Evolutionary conservation across 2,113 vertebrate genomes (phyloP).

Genomic region (Fulmarus glacialis): DNA sequence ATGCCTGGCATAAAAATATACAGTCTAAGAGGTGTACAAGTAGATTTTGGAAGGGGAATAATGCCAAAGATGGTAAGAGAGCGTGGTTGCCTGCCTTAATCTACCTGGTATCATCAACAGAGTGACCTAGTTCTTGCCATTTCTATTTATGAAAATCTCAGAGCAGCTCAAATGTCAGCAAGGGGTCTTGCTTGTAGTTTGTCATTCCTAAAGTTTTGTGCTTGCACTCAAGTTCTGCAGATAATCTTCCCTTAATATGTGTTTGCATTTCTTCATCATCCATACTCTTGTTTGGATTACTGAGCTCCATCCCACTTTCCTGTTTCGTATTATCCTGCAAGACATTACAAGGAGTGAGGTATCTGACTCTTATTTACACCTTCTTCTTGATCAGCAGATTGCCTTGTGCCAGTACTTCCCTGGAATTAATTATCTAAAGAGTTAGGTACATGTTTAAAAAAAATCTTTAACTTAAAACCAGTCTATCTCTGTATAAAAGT

Average conservation of each 20-base stretch:
- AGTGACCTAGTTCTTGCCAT: background rate
- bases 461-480: background rate
- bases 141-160: background rate
- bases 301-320: background rate
- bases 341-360: background rate
- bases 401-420: background rate
- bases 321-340: background rate
- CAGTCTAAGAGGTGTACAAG: background rate
- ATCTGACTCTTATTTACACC: background rate
- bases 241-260: background rate
- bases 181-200: background rate
- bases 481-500: background rate
- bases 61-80: background rate
- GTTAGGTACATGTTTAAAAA: background rate
- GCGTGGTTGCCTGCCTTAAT: background rate
- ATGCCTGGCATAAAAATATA: background rate
- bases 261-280: background rate
- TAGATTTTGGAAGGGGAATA: background rate
- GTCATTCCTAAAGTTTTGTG: background rate
- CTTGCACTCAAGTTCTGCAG: background rate
- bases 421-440: background rate
- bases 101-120: background rate
- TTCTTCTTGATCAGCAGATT: background rate
- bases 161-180: background rate
- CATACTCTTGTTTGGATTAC: background rate